A percentile compares a stretch with the other conserved stretches of the same genome.
These are phyloP conservation scores for Ictalurus punctatus DNA, from an alignment of 2,113 vertebrate genomes.

Conservation along the genomic window DNA sequence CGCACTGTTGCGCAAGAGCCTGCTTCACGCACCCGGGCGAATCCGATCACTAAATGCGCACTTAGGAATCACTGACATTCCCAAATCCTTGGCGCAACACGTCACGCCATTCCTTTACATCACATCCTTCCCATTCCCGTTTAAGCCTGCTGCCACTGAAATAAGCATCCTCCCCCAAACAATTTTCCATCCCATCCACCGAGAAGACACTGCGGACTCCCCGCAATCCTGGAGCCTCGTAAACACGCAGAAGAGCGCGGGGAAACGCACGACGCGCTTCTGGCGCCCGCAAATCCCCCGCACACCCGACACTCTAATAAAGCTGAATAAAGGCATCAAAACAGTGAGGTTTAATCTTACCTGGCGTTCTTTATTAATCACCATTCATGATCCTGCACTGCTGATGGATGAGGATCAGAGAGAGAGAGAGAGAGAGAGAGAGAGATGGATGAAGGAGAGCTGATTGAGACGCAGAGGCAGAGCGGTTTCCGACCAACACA, in stretches of 20 bases:
- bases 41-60: neutral
- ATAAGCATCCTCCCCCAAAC: neutral
- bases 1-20: constrained; percentile 8
- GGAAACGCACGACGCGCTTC: neutral
- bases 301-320: neutral
- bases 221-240: neutral
- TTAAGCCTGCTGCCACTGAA: neutral
- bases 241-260: neutral
- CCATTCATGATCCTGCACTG: constrained; percentile 42
- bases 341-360: constrained; percentile 29
- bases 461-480: too few species aligned
- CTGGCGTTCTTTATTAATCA: constrained; percentile 34
- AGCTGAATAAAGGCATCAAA: neutral
- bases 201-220: neutral
- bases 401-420: constrained; percentile 9
- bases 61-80: neutral
- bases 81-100: constrained; percentile 5
- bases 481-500: neutral
- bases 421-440: constrained; percentile 2
- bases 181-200: neutral
- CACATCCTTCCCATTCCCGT: neutral
- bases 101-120: constrained; percentile 15
- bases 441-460: neutral
- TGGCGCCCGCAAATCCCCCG: neutral
- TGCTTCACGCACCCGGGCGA: neutral